Percentiles rank a stretch among this genome's conserved stretches.
phyloP scores from a whole-genome alignment of 2,113 vertebrate genomes.

The Corythornis vintsioides region DNA sequence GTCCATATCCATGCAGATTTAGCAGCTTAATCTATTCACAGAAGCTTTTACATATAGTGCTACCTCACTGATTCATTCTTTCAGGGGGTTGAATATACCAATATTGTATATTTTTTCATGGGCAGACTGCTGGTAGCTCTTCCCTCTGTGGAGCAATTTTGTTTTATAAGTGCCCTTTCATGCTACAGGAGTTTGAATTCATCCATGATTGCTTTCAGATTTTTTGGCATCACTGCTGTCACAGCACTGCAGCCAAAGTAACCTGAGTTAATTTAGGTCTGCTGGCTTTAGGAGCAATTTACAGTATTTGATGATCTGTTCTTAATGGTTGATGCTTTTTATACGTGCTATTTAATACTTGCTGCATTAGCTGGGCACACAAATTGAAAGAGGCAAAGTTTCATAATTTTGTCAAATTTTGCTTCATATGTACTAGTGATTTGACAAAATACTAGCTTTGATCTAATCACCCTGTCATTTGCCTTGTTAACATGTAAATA shows the following conservation, averaged over 20 bases:
- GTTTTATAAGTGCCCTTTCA: background rate
- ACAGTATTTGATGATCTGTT: background rate
- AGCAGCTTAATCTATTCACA: background rate
- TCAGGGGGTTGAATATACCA: background rate
- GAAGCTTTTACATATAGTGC: background rate
- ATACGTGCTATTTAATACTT: background rate
- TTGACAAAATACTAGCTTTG: background rate
- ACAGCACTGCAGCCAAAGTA: background rate
- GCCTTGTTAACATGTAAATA: background rate
- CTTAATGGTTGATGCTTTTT: background rate
- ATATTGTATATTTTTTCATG: background rate
- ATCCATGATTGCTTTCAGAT: background rate
- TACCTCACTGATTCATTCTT: background rate
- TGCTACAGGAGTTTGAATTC: background rate
- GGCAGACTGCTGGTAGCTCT: background rate
- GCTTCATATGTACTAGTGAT: background rate
- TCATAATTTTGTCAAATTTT: background rate
- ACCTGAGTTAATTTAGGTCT: slow-evolving; percentile 26
- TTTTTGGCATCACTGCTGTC: background rate
- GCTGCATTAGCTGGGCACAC: background rate
- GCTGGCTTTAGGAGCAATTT: background rate
- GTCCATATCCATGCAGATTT: background rate
- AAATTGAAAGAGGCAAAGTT: background rate
- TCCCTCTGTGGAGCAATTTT: background rate
- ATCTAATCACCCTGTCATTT: background rate